Evolutionary conservation across 2,797 vertebrate genomes (phyloP).

Genomic region (Parauchenoglanis punctatus): DNA sequence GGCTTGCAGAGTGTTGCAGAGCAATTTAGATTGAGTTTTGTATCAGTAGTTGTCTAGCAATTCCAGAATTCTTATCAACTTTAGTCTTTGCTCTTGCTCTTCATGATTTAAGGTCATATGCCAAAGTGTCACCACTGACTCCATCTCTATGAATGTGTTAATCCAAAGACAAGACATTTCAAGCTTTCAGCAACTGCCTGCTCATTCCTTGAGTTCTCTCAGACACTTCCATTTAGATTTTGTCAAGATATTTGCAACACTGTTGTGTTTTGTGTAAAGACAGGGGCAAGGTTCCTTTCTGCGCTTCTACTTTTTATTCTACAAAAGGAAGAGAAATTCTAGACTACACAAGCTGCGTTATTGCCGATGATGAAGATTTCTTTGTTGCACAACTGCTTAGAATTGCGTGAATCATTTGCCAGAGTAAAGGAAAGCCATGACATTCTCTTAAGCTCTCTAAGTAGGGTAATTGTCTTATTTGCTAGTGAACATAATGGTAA

Average conservation of each 20-base stretch:
- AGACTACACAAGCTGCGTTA: slow-evolving; percentile 26
- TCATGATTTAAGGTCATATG: slow-evolving; percentile 68
- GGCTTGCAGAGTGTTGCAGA: slow-evolving; percentile 1
- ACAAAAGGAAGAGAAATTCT: slow-evolving; percentile 49
- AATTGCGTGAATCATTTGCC: slow-evolving; percentile 39
- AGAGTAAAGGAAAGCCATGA: slow-evolving; percentile 13
- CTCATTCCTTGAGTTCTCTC: slow-evolving; percentile 59
- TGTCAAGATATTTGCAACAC: slow-evolving; percentile 78
- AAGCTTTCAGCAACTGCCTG: slow-evolving; percentile 58
- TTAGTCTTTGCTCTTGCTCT: slow-evolving; percentile 47
- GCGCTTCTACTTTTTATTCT: slow-evolving; percentile 38
- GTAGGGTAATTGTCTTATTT: slow-evolving; percentile 42
- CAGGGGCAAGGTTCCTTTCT: slow-evolving; percentile 23
- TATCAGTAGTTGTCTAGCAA: slow-evolving; percentile 61
- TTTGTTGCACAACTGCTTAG: slow-evolving; percentile 16
- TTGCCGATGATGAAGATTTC: slow-evolving; percentile 40
- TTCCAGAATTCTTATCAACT: slow-evolving; percentile 66
- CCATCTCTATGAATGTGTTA: slow-evolving; percentile 67
- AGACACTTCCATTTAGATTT: slow-evolving; percentile 82
- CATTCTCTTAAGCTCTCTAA: slow-evolving; percentile 31
- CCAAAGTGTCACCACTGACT: slow-evolving; percentile 57
- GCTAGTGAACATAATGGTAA: slow-evolving; percentile 46
- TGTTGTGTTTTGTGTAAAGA: slow-evolving; percentile 66
- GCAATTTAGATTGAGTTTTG: slow-evolving; percentile 53
- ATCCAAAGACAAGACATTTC: slow-evolving; percentile 57